Evolutionary conservation across 2,113 vertebrate species (phyloP).

Genomic region (Myotis brandtii): DNA sequence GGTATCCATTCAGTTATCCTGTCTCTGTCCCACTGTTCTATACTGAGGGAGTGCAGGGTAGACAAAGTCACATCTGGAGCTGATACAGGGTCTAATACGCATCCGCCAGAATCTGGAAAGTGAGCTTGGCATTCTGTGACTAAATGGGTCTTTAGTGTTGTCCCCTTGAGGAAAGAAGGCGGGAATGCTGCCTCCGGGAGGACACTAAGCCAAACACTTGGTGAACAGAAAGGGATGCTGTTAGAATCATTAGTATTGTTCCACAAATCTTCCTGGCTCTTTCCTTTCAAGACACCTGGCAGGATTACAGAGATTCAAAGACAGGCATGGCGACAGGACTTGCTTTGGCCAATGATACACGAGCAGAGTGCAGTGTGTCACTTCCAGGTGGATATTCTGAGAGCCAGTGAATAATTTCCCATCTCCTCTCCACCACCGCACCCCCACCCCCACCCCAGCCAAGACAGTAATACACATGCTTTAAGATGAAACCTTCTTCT

Average conservation of each 20-base stretch:
- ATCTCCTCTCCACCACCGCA: background rate
- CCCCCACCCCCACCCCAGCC: background rate
- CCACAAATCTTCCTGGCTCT: slow-evolving; percentile 28
- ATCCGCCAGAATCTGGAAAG: background rate
- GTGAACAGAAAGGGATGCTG: slow-evolving; percentile 18
- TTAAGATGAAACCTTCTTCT: background rate
- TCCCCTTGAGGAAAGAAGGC: background rate
- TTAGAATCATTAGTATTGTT: background rate
- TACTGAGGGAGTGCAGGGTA: background rate
- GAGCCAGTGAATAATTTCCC: background rate
- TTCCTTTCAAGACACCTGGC: background rate
- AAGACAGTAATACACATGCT: background rate
- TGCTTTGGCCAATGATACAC: background rate
- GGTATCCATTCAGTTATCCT: background rate
- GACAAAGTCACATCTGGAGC: background rate
- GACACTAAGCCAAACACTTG: slow-evolving; percentile 29
- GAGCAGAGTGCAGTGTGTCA: background rate
- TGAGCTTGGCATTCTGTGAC: background rate
- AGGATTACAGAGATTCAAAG: background rate
- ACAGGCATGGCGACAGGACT: background rate
- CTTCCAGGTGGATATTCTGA: background rate
- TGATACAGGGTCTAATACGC: background rate
- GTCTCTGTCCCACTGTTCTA: background rate
- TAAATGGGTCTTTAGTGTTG: background rate
- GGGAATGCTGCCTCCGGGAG: background rate